Percentiles rank a stretch among this genome's conserved stretches.
Evolutionary conservation across 2,888 invertebrate species (phyloP).

Genomic region (Atethmia centrago): DNA sequence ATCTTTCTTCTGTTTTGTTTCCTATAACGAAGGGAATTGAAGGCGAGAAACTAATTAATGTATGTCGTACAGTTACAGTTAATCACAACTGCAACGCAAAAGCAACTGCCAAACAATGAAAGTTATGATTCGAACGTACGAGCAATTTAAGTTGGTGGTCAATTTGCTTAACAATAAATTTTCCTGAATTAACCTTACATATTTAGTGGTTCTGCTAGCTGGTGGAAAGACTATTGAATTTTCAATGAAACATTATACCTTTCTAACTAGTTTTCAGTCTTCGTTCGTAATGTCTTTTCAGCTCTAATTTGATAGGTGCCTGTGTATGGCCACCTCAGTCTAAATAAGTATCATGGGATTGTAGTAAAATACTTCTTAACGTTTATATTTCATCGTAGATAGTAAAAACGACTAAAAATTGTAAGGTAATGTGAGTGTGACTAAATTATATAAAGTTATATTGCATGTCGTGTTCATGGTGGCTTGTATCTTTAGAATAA

Average conservation of each 20-base stretch:
- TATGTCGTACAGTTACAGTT: not conserved
- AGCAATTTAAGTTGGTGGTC: not conserved
- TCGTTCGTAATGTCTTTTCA: not conserved
- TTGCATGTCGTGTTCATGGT: not conserved
- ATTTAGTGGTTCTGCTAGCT: not conserved
- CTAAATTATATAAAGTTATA: not conserved
- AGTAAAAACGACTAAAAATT: not conserved
- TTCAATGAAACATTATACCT: not conserved
- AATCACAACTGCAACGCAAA: not conserved
- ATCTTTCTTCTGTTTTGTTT: not conserved
- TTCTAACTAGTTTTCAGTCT: not conserved
- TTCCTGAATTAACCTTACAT: not conserved
- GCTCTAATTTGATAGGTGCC: not conserved
- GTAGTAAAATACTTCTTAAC: not conserved
- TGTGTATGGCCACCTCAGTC: not conserved
- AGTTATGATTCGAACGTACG: not conserved
- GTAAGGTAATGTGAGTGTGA: not conserved
- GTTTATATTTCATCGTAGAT: not conserved
- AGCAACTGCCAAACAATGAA: not conserved
- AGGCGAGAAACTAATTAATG: not conserved
- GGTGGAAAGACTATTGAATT: not conserved
- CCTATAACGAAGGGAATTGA: slow-evolving; percentile 24
- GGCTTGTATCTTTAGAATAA: not conserved
- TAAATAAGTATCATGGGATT: not conserved
- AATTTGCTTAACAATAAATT: too few relatives aligned